Evolutionary conservation across 2,797 vertebrate genomes (phyloP).

Genomic region (Coilia nasus): DNA sequence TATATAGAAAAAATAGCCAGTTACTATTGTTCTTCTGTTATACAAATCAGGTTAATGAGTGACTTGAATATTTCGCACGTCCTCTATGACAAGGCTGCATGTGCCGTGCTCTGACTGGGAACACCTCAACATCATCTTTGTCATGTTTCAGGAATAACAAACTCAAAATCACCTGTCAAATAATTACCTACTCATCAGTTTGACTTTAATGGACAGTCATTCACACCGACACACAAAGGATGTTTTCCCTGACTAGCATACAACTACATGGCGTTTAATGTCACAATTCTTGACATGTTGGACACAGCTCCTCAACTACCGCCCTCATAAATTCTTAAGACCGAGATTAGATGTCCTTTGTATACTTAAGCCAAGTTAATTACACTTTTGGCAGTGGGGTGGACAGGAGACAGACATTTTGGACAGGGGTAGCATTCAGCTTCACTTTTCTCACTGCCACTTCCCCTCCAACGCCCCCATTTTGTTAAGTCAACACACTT

Average conservation of each 20-base stretch:
- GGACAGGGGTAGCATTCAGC: not conserved
- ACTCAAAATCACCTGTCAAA: too few species aligned
- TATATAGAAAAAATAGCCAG: too few species aligned
- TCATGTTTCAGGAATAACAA: too few species aligned
- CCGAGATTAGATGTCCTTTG: constrained; percentile 15
- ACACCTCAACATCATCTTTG: too few species aligned
- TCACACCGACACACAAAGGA: not conserved
- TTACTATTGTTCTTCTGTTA: too few species aligned
- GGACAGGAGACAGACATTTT: constrained; percentile 3
- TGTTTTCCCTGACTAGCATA: not conserved
- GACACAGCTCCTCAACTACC: not conserved
- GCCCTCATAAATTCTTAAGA: constrained; percentile 17
- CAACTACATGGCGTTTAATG: not conserved
- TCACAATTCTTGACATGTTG: constrained; percentile 8
- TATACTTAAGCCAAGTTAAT: constrained; percentile 23
- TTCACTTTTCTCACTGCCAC: not conserved
- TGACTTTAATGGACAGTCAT: too few species aligned
- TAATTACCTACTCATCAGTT: too few species aligned
- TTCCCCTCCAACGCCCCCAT: not conserved
- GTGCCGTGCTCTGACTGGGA: too few species aligned
- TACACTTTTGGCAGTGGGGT: constrained; percentile 12
- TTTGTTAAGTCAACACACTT: not conserved
- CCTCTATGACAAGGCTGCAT: too few species aligned
- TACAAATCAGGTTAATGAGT: too few species aligned
- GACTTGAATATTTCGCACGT: too few species aligned